Conservation (phyloP, 2,888 invertebrate species). For the Norana najaformis region DNA sequence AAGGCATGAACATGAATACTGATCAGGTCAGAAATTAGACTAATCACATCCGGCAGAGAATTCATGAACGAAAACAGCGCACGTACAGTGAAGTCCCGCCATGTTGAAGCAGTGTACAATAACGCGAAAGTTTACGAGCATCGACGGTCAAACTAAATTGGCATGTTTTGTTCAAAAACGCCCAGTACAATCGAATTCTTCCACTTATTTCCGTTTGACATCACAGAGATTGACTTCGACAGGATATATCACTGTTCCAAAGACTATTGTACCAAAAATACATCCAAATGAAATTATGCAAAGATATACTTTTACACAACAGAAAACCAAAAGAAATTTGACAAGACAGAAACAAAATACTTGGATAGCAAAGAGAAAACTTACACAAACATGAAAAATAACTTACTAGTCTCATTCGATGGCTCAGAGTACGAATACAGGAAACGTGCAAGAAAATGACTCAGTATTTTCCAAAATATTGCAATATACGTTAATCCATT, state of each 20-base stretch:
- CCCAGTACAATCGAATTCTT: too few species aligned
- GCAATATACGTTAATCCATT: not conserved
- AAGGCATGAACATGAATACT: conserved; percentile 18
- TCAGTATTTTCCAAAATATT: not conserved
- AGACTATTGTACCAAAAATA: not conserved
- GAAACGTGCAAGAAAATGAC: too few species aligned
- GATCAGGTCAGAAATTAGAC: not conserved
- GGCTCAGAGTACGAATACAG: not conserved
- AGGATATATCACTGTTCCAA: not conserved
- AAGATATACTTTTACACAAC: not conserved
- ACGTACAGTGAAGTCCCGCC: not conserved
- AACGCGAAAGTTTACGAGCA: too few species aligned
- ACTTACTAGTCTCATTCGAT: not conserved
- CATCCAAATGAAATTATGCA: not conserved
- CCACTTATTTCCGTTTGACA: not conserved
- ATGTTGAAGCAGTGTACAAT: not conserved
- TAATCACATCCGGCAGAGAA: conserved; percentile 13
- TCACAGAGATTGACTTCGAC: too few species aligned
- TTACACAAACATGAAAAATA: not conserved
- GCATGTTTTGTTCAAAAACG: too few species aligned
- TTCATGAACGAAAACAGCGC: not conserved
- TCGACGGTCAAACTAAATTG: too few species aligned
- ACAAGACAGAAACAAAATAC: not conserved
- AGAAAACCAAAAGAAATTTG: not conserved
- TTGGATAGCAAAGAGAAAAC: not conserved